Percentiles rank a stretch among this genome's conserved stretches.
These are phyloP conservation scores for Scaptomyza hsui DNA, from an alignment of 1,140 invertebrate genomes.

Conservation along the genomic window DNA sequence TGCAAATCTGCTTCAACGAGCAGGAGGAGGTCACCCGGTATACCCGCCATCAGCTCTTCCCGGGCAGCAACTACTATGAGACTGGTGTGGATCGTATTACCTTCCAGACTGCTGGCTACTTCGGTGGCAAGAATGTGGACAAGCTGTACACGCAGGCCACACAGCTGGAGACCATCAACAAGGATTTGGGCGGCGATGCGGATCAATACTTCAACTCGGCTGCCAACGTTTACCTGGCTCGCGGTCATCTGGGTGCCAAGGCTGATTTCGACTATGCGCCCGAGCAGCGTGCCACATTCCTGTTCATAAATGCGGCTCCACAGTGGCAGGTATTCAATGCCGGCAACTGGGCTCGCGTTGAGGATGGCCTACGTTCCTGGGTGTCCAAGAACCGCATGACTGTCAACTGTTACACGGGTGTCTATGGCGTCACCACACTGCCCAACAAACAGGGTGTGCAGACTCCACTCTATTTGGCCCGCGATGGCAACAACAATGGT, in stretches of 20 bases:
- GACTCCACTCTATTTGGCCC: constrained; percentile 84
- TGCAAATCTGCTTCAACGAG: constrained; percentile 84
- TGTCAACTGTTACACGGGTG: constrained; percentile 86
- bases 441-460: constrained; percentile 84
- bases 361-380: constrained; percentile 84
- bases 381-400: constrained; percentile 75
- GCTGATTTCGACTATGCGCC: constrained; percentile 87
- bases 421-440: constrained; percentile 85
- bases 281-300: constrained; percentile 88
- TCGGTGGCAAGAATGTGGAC: constrained; percentile 75
- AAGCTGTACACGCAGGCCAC: constrained; percentile 72
- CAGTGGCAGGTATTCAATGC: constrained; percentile 88
- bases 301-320: constrained; percentile 87
- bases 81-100: constrained; percentile 73
- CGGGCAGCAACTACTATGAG: constrained; percentile 79
- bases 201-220: constrained; percentile 63
- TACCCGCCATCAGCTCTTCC: constrained; percentile 75
- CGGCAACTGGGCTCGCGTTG: constrained; percentile 87
- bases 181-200: constrained; percentile 72
- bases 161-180: constrained; percentile 73
- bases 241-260: constrained; percentile 89
- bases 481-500: constrained; percentile 77
- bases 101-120: constrained; percentile 79
- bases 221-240: constrained; percentile 84
- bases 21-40: constrained; percentile 83